Evolutionary conservation across 2,888 invertebrate species (phyloP), one percentile per base, ranked within the genome.

Genomic region (Himalopsyche tibetana): DNA sequence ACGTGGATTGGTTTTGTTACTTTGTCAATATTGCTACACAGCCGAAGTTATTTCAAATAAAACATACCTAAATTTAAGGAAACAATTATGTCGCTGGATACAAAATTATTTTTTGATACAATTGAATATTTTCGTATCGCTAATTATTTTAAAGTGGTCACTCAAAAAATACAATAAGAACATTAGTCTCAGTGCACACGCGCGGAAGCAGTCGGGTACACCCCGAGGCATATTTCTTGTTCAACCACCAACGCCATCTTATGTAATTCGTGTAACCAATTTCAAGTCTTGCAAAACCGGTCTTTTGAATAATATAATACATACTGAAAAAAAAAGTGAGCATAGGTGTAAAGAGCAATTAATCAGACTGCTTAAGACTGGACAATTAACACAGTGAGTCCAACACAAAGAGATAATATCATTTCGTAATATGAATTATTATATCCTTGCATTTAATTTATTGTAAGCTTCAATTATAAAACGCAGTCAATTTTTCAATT

Each of bases 241-340:
- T 74, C 74, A 74, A 36, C 74, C 74, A 74, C 74, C 74, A 74
- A 74, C 74, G 74, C 74, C 36, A 74, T 74, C 36, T 74, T 28
- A 36, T 36, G 36, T 36, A 74, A 74, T 74, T 36, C 36, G 4
- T 15, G 74, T 38, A 74, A 74, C 74, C 74, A 74, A 74, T 74
- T 74, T 74, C 12, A 19, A 36, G 74, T 74, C 74, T 74, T 74
- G 36, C 12, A 15, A 74, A 74, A 74, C 74, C 74, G 74, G 74
- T 74, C 28, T 74, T 74, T 74, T 74, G 36, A 74, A 74, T 74
- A 74, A 74, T 74, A 15, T 38, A 28, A 28, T 28, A 28, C 28
- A 28, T 28, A 28, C 12, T 15, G n/a, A 38, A 38, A 38, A 74
- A n/a, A 74, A 74, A 74, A 38, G 9, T 38, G 15, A 28, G 36